Conservation (phyloP, 2,888 invertebrate genomes). For the Shargacucullia verbasci region DNA sequence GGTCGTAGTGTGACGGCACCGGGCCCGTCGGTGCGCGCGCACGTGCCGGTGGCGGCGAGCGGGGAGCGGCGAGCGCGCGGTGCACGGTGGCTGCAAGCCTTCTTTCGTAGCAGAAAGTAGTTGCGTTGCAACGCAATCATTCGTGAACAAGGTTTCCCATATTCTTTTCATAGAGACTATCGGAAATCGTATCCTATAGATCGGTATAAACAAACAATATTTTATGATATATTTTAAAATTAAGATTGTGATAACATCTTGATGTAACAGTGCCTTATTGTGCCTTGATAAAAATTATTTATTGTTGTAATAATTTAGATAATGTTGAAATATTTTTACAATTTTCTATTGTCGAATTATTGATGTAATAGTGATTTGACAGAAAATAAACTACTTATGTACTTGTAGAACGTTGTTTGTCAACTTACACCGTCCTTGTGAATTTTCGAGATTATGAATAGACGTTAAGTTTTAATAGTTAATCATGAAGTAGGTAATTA, state of each 20-base stretch:
- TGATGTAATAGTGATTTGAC: conserved; percentile 77
- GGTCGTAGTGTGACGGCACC: conserved; percentile 43
- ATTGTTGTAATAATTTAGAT: conserved; percentile 84
- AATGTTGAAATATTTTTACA: conserved; percentile 81
- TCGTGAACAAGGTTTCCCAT: conserved; percentile 77
- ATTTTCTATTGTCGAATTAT: conserved; percentile 77
- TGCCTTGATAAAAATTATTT: conserved; percentile 86
- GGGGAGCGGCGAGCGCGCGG: neutral
- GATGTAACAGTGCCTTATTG: conserved; percentile 87
- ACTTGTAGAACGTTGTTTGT: conserved; percentile 81
- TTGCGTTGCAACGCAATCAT: conserved; percentile 72
- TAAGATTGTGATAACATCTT: conserved; percentile 87
- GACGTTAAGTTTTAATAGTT: conserved; percentile 80
- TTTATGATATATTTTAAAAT: conserved; percentile 72
- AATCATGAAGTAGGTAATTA: conserved; percentile 79
- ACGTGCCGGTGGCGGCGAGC: too few relatives aligned
- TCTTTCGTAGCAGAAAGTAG: conserved; percentile 81
- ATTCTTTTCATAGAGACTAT: conserved; percentile 81
- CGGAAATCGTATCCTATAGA: conserved; percentile 73
- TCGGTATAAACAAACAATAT: conserved; percentile 58
- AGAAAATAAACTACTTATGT: conserved; percentile 78
- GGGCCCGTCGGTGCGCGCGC: neutral
- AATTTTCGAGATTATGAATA: conserved; percentile 88
- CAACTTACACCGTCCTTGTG: conserved; percentile 89
- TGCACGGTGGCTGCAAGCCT: conserved; percentile 73